Conservation (phyloP, 2,113 vertebrate genomes). For the Myotis davidii region DNA sequence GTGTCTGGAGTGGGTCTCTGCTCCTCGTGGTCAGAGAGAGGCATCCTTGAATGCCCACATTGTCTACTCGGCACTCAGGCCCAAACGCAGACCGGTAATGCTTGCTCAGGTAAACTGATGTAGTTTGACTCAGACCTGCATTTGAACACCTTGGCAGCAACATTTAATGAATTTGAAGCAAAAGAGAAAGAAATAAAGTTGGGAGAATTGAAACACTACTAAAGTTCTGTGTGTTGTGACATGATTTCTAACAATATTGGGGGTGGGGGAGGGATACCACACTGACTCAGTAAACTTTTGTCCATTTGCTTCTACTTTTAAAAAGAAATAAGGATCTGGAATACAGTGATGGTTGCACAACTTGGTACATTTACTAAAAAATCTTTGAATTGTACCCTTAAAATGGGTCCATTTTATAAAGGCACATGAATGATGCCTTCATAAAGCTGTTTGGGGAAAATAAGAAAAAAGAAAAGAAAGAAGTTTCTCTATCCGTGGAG, state of each 20-base stretch:
- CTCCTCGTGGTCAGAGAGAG: background rate
- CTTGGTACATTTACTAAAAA: background rate
- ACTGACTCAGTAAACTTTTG: background rate
- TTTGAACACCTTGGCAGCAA: background rate
- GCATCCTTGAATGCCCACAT: accelerated
- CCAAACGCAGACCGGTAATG: accelerated
- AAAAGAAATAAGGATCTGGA: background rate
- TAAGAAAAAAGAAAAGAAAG: background rate
- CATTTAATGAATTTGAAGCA: background rate
- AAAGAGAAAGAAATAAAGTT: background rate
- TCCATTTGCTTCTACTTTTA: background rate
- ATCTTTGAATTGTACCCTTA: background rate
- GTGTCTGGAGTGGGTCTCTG: no score
- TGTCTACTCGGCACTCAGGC: background rate
- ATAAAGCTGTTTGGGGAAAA: background rate
- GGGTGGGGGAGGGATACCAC: accelerated
- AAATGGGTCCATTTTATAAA: background rate
- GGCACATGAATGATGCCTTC: background rate
- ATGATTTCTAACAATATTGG: background rate
- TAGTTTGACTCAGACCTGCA: background rate
- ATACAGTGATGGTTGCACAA: background rate
- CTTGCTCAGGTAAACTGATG: background rate
- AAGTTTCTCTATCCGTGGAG: background rate
- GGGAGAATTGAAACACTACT: background rate
- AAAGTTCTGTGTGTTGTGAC: background rate